Percentiles rank a stretch among this genome's conserved stretches.
phyloP scores from a whole-genome alignment of 92 coral and sea anemone species.

The Bergia puertoricense region DNA sequence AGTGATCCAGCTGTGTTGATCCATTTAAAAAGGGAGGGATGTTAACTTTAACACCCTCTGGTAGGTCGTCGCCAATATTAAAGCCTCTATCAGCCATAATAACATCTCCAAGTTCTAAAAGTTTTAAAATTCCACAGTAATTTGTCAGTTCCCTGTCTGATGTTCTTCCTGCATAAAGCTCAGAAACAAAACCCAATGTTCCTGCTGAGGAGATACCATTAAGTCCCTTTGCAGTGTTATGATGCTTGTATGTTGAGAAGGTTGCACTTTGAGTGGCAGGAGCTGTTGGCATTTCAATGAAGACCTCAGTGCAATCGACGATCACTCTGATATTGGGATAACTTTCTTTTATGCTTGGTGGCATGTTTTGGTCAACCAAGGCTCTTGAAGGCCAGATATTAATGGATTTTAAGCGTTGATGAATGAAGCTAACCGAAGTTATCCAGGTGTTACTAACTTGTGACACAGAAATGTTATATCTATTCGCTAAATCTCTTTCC shows the following conservation, averaged over 20 bases:
- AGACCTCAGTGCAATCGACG: conserved; percentile 33
- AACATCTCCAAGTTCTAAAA: conserved; percentile 29
- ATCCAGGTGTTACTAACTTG: conserved; percentile 27
- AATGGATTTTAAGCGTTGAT: neutral
- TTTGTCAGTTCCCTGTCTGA: conserved; percentile 44
- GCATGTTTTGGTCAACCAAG: conserved; percentile 37
- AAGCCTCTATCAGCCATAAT: conserved; percentile 56
- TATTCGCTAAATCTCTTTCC: neutral
- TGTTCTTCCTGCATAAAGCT: conserved; percentile 32
- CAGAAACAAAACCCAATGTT: neutral
- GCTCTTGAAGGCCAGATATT: conserved; percentile 32
- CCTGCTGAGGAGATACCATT: conserved; percentile 26
- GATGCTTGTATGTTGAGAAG: conserved; percentile 31
- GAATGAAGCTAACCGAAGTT: conserved; percentile 38
- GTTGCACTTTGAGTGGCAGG: conserved; percentile 25
- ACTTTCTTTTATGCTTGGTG: neutral
- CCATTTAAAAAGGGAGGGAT: conserved; percentile 37
- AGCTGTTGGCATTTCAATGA: conserved; percentile 25
- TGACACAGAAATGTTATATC: neutral
- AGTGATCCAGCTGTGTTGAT: neutral
- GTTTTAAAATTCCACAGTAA: conserved; percentile 44
- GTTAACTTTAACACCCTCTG: conserved; percentile 20
- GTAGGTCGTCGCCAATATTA: conserved; percentile 44
- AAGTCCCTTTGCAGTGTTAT: conserved; percentile 39
- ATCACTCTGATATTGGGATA: conserved; percentile 21